phyloP scores from a whole-genome alignment of 2,888 invertebrate genomes.

The Tetramorium bicarinatum region DNA sequence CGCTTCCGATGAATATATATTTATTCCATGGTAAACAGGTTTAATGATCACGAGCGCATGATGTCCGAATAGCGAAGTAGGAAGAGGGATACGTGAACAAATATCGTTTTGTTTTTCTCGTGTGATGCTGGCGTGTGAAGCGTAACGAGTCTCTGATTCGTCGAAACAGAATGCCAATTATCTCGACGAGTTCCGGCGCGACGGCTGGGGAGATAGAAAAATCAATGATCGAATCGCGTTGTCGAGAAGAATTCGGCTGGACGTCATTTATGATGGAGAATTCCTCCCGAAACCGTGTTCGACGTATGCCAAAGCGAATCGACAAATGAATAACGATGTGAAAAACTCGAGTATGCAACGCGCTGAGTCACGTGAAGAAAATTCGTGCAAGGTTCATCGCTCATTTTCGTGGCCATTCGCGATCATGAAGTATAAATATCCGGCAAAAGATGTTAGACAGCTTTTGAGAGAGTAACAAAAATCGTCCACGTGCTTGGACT shows the following conservation, averaged over 20 bases:
- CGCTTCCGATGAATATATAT: not conserved
- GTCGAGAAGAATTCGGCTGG: constrained; percentile 20
- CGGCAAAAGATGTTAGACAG: not conserved
- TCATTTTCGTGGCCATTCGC: not conserved
- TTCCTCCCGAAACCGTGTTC: constrained; percentile 1
- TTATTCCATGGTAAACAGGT: not conserved
- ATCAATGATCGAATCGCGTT: constrained; percentile 9
- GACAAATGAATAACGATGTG: not conserved
- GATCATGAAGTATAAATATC: not conserved
- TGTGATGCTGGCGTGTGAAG: constrained; percentile 20
- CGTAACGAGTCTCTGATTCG: constrained; percentile 49
- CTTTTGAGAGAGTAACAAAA: not conserved
- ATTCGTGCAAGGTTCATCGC: not conserved
- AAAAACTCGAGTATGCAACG: not conserved
- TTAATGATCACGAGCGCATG: constrained; percentile 37
- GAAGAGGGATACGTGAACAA: constrained; percentile 34
- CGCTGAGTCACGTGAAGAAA: not conserved
- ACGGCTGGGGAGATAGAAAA: constrained; percentile 1
- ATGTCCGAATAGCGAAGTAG: constrained; percentile 23
- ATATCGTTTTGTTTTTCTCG: constrained; percentile 5
- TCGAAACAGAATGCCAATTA: constrained; percentile 47
- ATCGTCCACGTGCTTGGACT: not conserved
- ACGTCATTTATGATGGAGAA: not conserved
- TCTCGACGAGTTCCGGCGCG: constrained; percentile 31
- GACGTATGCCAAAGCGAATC: constrained; percentile 17